phyloP scores from a whole-genome alignment of 2,797 vertebrate species.

The Mionectes olivaceus region DNA sequence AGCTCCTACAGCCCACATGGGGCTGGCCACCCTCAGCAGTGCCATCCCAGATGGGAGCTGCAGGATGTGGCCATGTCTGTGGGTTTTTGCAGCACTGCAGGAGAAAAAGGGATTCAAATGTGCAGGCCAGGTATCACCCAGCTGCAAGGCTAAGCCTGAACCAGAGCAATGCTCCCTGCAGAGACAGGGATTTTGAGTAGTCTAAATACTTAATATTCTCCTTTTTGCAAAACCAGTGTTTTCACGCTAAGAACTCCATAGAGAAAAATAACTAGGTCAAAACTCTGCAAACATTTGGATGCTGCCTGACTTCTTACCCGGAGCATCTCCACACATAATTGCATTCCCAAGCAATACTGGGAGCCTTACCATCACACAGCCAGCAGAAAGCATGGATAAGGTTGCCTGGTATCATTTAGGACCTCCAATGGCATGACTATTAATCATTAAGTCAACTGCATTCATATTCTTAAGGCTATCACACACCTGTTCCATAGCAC shows the following conservation, averaged over 20 bases:
- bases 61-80: accelerated
- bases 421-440: background rate
- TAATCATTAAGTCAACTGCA: background rate
- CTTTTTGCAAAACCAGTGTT: background rate
- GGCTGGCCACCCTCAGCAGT: accelerated
- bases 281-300: background rate
- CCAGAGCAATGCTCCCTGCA: background rate
- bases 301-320: accelerated
- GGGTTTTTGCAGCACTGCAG: background rate
- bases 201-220: background rate
- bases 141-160: background rate
- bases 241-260: background rate
- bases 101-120: background rate
- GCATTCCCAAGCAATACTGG: background rate
- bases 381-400: background rate
- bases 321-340: accelerated
- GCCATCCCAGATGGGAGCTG: background rate
- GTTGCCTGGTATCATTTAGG: background rate
- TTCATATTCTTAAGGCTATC: background rate
- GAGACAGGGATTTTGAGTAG: background rate
- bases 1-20: accelerated
- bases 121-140: background rate
- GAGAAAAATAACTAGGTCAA: background rate
- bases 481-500: background rate
- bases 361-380: background rate